phyloP scores from a whole-genome alignment of 2,113 vertebrate genomes.

The Saguinus imperator region DNA sequence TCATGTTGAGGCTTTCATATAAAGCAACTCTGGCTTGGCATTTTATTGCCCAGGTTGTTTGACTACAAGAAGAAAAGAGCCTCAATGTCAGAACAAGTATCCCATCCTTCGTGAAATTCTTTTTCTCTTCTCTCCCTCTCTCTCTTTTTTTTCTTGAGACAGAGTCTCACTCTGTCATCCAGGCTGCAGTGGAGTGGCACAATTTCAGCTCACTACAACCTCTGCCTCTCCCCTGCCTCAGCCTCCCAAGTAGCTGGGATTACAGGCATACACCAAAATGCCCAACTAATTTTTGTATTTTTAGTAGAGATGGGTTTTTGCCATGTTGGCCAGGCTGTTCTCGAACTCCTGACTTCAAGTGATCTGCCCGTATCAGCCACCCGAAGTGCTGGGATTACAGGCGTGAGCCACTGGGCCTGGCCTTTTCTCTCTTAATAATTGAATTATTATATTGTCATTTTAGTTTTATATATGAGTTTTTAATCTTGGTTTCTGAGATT shows the following conservation, averaged over 20 bases:
- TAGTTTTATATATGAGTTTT: neutral
- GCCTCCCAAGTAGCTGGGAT: no score
- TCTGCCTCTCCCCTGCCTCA: no score
- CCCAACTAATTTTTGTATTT: no score
- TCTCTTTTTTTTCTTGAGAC: neutral
- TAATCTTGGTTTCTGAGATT: neutral
- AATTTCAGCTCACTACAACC: no score
- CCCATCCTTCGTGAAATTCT: neutral
- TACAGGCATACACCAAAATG: no score
- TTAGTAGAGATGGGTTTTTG: no score
- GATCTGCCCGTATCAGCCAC: no score
- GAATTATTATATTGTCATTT: neutral
- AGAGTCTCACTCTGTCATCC: no score
- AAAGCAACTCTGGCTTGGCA: neutral
- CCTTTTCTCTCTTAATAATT: neutral
- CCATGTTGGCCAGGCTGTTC: no score
- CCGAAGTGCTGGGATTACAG: no score
- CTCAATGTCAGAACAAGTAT: neutral
- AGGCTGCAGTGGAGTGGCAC: no score
- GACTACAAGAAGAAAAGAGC: neutral
- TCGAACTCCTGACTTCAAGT: no score
- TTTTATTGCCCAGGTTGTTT: neutral
- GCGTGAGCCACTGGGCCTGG: fast-evolving
- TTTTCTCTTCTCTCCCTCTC: neutral
- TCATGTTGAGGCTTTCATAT: neutral